These are phyloP conservation scores for Zeuzera pyrina DNA, from an alignment of 2,888 invertebrate species.

Conservation along the genomic window DNA sequence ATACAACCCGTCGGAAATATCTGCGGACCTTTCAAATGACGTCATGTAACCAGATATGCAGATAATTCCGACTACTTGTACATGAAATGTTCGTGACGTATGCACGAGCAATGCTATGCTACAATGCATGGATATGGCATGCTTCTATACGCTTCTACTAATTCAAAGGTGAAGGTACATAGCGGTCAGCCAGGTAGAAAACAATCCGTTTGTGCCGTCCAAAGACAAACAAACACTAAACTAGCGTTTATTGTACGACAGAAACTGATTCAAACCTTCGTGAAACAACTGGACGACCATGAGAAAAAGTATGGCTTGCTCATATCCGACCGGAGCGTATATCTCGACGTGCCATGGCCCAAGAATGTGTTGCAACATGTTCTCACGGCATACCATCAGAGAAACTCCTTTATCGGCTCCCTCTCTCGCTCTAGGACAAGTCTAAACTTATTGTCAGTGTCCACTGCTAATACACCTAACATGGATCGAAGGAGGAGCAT, in stretches of 20 bases:
- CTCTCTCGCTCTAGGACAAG: slow-evolving; percentile 72
- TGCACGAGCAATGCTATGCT: too few relatives aligned
- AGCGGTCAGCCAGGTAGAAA: too few relatives aligned
- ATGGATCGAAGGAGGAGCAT: slow-evolving; percentile 44
- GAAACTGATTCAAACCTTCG: slow-evolving; percentile 46
- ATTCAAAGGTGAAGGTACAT: too few relatives aligned
- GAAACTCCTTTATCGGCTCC: slow-evolving; percentile 65
- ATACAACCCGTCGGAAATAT: too few relatives aligned
- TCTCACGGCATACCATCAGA: slow-evolving; percentile 45
- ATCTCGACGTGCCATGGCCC: slow-evolving; percentile 56
- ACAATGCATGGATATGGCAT: too few relatives aligned
- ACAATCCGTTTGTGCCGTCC: slow-evolving; percentile 38
- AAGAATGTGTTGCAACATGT: slow-evolving; percentile 59
- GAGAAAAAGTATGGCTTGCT: slow-evolving; percentile 55
- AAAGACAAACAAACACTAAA: slow-evolving; percentile 18
- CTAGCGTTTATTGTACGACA: slow-evolving; percentile 28
- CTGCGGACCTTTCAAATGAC: too few relatives aligned
- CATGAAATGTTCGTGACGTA: too few relatives aligned
- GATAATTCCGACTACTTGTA: too few relatives aligned
- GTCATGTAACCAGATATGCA: too few relatives aligned
- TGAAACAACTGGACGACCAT: slow-evolving; percentile 56
- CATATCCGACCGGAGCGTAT: slow-evolving; percentile 40
- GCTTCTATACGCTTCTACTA: too few relatives aligned
- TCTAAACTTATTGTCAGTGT: slow-evolving; percentile 43
- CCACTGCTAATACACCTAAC: slow-evolving; percentile 42